Conservation (phyloP, 2,113 vertebrate species). For the Hyla sarda region DNA sequence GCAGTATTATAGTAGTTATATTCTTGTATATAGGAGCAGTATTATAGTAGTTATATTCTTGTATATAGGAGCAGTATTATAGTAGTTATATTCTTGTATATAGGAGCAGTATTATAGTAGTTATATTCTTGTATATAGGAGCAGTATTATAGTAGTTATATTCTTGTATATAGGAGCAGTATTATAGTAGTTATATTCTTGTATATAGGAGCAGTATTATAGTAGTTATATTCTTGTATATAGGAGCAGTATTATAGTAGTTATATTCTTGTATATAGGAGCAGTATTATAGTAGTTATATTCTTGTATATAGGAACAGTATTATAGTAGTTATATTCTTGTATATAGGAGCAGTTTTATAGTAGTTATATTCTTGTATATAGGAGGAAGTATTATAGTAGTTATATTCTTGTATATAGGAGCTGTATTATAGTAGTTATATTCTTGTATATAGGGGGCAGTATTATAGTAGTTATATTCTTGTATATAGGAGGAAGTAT, state of each 20-base stretch:
- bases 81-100: conserved; percentile 9
- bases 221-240: too few species aligned
- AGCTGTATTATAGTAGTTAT: conserved; percentile 5
- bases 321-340: too few species aligned
- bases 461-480: not conserved
- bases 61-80: not conserved
- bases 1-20: not conserved
- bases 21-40: too few species aligned
- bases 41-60: too few species aligned
- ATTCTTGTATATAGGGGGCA: conserved; percentile 1
- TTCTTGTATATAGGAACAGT: too few species aligned
- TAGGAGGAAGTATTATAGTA: conserved; percentile 8
- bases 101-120: conserved; percentile 12
- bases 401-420: conserved; percentile 13
- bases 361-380: conserved; percentile 10
- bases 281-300: too few species aligned
- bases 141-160: not conserved
- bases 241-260: too few species aligned
- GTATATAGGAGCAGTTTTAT: not conserved
- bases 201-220: too few species aligned
- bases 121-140: not conserved
- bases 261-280: too few species aligned
- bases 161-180: not conserved
- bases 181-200: too few species aligned
- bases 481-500: too few species aligned